Conservation (phyloP, 1,140 invertebrate genomes). For the Macrobrachium nipponense region DNA sequence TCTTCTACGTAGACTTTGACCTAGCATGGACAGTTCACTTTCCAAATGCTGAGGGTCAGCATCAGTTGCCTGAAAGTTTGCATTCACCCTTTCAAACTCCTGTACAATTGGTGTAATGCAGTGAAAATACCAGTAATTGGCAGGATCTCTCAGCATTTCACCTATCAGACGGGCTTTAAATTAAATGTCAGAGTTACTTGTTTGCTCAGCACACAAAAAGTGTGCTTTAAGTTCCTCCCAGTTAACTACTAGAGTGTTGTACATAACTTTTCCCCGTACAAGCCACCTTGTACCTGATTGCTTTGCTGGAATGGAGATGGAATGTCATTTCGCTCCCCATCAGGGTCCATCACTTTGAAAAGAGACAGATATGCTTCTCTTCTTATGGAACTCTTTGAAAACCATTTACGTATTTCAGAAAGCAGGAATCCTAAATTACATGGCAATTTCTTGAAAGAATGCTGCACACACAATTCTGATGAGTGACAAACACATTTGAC, state of each 20-base stretch:
- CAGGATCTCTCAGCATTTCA: too few relatives aligned
- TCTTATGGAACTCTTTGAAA: slow-evolving; percentile 17
- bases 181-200: too few relatives aligned
- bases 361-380: slow-evolving; percentile 11
- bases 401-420: slow-evolving; percentile 5
- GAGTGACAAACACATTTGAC: slow-evolving; percentile 27
- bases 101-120: too few relatives aligned
- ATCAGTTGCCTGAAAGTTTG: too few relatives aligned
- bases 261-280: slow-evolving; percentile 19
- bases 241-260: slow-evolving; percentile 8
- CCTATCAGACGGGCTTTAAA: too few relatives aligned
- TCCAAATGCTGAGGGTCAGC: too few relatives aligned
- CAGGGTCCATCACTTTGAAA: slow-evolving; percentile 21
- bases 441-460: not conserved
- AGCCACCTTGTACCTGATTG: slow-evolving; percentile 14
- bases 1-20: too few relatives aligned
- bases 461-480: slow-evolving; percentile 7
- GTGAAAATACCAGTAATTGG: too few relatives aligned
- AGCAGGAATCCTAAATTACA: not conserved
- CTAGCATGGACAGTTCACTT: too few relatives aligned
- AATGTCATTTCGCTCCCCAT: not conserved
- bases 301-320: slow-evolving; percentile 3
- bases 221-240: too few relatives aligned
- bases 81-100: too few relatives aligned
- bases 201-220: too few relatives aligned